These are phyloP conservation scores for Spondyliosoma cantharus DNA, from an alignment of 2,797 vertebrate species.

Conservation along the genomic window DNA sequence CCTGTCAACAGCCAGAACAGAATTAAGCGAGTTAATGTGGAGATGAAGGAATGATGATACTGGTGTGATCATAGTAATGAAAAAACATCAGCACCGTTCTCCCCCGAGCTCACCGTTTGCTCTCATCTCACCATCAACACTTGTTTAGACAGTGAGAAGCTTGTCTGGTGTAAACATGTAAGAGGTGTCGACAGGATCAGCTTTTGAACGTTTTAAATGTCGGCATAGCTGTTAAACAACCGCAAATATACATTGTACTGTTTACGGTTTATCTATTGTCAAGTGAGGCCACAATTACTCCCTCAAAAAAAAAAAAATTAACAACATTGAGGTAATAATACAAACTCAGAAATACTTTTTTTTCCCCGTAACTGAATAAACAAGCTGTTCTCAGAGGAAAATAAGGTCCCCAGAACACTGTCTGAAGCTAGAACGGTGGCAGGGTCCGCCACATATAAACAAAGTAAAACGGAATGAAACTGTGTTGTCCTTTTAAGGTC, in stretches of 20 bases:
- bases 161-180: constrained; percentile 4
- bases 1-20: constrained; percentile 22
- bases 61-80: constrained; percentile 26
- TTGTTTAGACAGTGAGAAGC: constrained; percentile 1
- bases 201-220: not conserved
- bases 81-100: constrained; percentile 36
- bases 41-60: constrained; percentile 4
- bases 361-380: no score
- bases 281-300: no score
- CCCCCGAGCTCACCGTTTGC: not conserved
- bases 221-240: not conserved
- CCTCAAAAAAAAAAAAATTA: no score
- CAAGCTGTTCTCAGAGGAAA: no score
- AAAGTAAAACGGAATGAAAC: no score
- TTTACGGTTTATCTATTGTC: no score
- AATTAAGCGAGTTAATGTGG: not conserved
- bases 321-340: no score
- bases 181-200: not conserved
- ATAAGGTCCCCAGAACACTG: no score
- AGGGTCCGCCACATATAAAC: no score
- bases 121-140: constrained; percentile 26
- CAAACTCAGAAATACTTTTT: no score
- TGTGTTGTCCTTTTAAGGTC: no score
- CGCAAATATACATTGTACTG: not conserved
- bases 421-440: no score